Evolutionary conservation across 2,113 vertebrate genomes (phyloP).

Genomic region (Percopsis transmontana): DNA sequence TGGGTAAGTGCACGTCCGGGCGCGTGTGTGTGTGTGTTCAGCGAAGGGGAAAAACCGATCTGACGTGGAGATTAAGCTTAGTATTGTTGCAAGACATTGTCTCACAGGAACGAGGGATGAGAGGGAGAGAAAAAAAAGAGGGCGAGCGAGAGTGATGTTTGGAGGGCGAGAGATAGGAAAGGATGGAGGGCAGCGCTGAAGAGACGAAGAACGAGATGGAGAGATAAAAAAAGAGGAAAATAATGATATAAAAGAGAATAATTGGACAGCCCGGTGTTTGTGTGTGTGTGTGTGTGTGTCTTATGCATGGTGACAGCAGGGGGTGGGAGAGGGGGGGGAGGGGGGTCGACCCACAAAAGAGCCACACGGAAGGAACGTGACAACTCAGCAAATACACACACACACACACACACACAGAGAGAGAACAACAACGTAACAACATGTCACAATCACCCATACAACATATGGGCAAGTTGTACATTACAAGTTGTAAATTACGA

Average conservation of each 20-base stretch:
- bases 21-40: constrained; percentile 76
- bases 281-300: constrained; percentile 11
- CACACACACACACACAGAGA: constrained; percentile 3
- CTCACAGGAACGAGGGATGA: constrained; percentile 88
- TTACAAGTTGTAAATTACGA: too few species aligned
- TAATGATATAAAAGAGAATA: constrained; percentile 93
- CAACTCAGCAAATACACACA: constrained; percentile 70
- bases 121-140: constrained; percentile 10
- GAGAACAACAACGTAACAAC: background rate
- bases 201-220: constrained; percentile 38
- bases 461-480: too few species aligned
- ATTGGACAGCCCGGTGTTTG: constrained; percentile 24
- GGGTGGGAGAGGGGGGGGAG: background rate
- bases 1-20: background rate
- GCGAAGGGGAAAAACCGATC: constrained; percentile 97
- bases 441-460: too few species aligned
- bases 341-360: constrained; percentile 75
- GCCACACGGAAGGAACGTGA: constrained; percentile 78
- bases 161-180: constrained; percentile 38
- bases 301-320: constrained; percentile 82
- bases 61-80: constrained; percentile 98
- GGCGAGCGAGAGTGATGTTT: constrained; percentile 58
- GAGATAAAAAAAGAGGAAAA: constrained; percentile 86
- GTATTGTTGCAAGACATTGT: constrained; percentile 99
- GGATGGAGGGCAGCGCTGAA: constrained; percentile 61